Conservation (phyloP, 2,113 vertebrate genomes). For the Engraulis encrasicolus region DNA sequence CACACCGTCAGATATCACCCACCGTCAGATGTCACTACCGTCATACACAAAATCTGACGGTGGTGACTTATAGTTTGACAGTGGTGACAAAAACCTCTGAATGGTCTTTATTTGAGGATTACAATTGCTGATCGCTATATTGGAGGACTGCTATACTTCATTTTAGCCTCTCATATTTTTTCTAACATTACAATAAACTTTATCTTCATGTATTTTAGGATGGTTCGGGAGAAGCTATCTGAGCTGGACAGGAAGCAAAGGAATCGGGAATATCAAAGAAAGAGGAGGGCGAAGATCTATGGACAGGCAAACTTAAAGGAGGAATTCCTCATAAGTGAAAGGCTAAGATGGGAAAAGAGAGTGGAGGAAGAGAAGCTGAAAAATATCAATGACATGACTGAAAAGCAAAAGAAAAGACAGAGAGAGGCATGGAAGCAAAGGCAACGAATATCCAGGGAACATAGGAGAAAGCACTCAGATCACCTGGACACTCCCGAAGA, state of each 20-base stretch:
- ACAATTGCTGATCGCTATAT: no score
- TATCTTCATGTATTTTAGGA: neutral
- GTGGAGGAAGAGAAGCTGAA: neutral
- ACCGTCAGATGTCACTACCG: conserved; percentile 16
- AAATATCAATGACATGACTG: no score
- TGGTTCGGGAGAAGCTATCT: conserved; percentile 20
- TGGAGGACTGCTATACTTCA: no score
- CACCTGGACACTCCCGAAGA: conserved; percentile 20
- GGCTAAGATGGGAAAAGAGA: conserved; percentile 25
- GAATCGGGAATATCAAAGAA: conserved; percentile 23
- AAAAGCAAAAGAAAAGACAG: conserved; percentile 1
- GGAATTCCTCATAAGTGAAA: conserved; percentile 15
- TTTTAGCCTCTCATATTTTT: no score
- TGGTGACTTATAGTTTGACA: no score
- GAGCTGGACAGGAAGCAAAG: conserved; percentile 5
- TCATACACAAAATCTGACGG: no score
- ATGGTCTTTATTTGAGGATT: no score
- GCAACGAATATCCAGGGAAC: neutral
- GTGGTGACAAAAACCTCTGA: no score
- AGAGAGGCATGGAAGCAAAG: conserved; percentile 12
- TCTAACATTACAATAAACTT: neutral
- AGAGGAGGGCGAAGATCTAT: conserved; percentile 4
- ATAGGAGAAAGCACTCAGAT: neutral
- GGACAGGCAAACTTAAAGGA: conserved; percentile 12
- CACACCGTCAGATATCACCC: no score